A percentile compares a stretch with the other conserved stretches of the same genome.
Conservation (phyloP, 2,888 invertebrate species). For the Temnothorax unifasciatus region DNA sequence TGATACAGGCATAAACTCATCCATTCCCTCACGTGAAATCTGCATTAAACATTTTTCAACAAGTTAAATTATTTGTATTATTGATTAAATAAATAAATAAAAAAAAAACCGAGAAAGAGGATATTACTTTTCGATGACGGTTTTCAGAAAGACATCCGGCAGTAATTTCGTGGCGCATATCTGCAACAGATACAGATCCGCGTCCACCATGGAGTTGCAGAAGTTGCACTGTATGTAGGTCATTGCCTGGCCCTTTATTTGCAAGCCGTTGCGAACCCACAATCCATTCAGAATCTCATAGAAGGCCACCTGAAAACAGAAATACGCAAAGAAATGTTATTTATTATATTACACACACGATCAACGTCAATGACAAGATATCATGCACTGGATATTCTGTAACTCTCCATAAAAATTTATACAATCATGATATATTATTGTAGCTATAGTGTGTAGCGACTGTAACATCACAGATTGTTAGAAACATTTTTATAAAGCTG, state of each 20-base stretch:
- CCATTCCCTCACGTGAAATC: slow-evolving; percentile 96
- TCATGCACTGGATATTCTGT: not conserved
- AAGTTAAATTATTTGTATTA: not conserved
- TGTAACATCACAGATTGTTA: not conserved
- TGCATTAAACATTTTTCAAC: slow-evolving; percentile 79
- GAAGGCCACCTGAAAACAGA: slow-evolving; percentile 92
- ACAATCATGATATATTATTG: not conserved
- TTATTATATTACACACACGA: not conserved
- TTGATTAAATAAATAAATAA: not conserved
- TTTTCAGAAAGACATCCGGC: slow-evolving; percentile 94
- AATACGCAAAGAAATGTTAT: slow-evolving; percentile 61
- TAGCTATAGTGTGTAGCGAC: not conserved
- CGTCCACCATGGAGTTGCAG: slow-evolving; percentile 99
- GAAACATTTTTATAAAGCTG: not conserved
- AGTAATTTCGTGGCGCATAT: slow-evolving; percentile 96
- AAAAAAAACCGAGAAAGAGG: slow-evolving; percentile 65
- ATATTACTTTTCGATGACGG: slow-evolving; percentile 93
- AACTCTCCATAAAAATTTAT: not conserved
- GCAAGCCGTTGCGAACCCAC: slow-evolving; percentile 98
- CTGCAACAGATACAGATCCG: slow-evolving; percentile 98
- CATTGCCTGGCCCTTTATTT: slow-evolving; percentile 99
- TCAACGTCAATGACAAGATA: not conserved
- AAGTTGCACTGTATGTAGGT: slow-evolving; percentile 99
- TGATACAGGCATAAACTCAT: slow-evolving; percentile 92
- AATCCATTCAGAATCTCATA: slow-evolving; percentile 97